Percentiles rank a stretch among this genome's conserved stretches.
Conservation (phyloP, 2,113 vertebrate species). For the Arenaria interpres region DNA sequence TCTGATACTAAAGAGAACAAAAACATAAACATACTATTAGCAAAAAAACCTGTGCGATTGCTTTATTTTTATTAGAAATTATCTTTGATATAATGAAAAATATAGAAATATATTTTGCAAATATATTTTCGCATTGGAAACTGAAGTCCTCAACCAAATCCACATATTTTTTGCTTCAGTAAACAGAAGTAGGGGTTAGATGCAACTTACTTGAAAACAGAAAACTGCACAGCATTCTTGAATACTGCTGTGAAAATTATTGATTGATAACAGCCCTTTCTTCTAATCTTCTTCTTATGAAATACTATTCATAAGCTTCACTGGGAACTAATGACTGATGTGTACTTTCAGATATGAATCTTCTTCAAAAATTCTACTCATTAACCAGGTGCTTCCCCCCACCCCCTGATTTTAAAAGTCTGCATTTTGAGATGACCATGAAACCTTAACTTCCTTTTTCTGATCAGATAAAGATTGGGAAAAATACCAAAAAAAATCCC, state of each 20-base stretch:
- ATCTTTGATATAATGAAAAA: not conserved
- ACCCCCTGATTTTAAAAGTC: not conserved
- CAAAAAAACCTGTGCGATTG: fast-evolving
- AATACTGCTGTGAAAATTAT: not conserved
- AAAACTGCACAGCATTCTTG: not conserved
- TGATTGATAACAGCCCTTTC: not conserved
- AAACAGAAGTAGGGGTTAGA: not conserved
- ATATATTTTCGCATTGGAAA: not conserved
- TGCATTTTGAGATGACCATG: not conserved
- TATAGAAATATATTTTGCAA: not conserved
- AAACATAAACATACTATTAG: not conserved
- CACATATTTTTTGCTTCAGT: not conserved
- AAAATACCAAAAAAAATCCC: not conserved
- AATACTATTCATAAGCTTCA: not conserved
- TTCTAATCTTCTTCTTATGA: not conserved
- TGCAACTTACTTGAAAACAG: not conserved
- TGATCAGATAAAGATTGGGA: not conserved
- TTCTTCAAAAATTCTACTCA: not conserved
- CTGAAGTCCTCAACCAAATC: not conserved
- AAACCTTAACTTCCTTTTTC: not conserved
- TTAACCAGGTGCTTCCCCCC: not conserved
- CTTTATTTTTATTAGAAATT: not conserved
- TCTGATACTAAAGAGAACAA: slow-evolving; percentile 88
- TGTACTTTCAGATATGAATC: not conserved
- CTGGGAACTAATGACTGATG: not conserved